A percentile compares a stretch with the other conserved stretches of the same genome.
Evolutionary conservation across 2,797 vertebrate genomes (phyloP).

Genomic region (Holocentrus rufus): DNA sequence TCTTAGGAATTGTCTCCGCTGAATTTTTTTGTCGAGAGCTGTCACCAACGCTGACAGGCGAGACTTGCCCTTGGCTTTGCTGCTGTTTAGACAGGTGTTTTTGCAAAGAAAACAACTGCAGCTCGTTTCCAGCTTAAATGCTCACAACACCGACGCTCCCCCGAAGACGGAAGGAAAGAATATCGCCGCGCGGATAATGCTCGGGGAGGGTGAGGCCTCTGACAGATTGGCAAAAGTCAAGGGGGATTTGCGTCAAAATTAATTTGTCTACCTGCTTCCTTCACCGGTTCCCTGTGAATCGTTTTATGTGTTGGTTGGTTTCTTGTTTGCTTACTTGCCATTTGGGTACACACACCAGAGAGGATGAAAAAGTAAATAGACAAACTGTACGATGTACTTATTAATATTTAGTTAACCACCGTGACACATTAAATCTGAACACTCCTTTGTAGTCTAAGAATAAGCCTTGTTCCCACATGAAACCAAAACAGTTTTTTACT

Average conservation of each 20-base stretch:
- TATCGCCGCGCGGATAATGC: constrained; percentile 68
- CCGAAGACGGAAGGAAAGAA: constrained; percentile 75
- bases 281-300: constrained; percentile 40
- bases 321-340: constrained; percentile 53
- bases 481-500: constrained; percentile 54
- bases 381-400: constrained; percentile 53
- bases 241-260: constrained; percentile 63
- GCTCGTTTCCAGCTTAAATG: constrained; percentile 74
- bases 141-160: constrained; percentile 59
- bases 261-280: constrained; percentile 65
- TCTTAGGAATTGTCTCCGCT: constrained; percentile 73
- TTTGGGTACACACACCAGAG: constrained; percentile 35
- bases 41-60: constrained; percentile 79
- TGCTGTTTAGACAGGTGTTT: constrained; percentile 88
- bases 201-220: constrained; percentile 65
- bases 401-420: constrained; percentile 57
- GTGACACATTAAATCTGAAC: constrained; percentile 59
- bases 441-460: constrained; percentile 51
- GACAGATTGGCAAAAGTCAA: constrained; percentile 70
- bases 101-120: constrained; percentile 81
- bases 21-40: constrained; percentile 78
- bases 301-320: constrained; percentile 45
- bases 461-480: constrained; percentile 37
- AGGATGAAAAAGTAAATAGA: constrained; percentile 54
- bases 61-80: constrained; percentile 80